Base-by-base conservation (phyloP, 2,888 invertebrate genomes). In the Piscicola geometra region DNA sequence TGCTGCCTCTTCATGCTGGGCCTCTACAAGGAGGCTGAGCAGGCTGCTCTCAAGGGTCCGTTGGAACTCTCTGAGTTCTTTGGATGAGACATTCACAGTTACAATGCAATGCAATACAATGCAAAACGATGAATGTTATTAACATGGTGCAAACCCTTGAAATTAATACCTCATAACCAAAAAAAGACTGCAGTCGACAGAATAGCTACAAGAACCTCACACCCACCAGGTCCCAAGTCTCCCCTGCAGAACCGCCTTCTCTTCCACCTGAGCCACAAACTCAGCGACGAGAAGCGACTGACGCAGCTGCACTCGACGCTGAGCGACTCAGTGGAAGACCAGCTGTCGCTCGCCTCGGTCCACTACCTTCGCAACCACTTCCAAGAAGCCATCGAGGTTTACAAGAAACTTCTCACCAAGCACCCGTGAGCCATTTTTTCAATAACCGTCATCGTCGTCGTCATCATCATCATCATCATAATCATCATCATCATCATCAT, bases 381-480 rank as follows among this genome's bases (percentile, higher is more conserved):
- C 84, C 96, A 97, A 84, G 98, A 99, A 85, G 97, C 99, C 68
- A 96, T 98, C 78, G 97, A 98, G 85, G 94, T 98, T 79, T 99
- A 99, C 84, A 99, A 98, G 86, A 89, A 93, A 77, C 89, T 98
- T 75, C 88, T 98, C 21, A 86, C 94, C 32, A 93, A 94, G 81
- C 93, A 96, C 87, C 36, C 28, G 28, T 41, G n/a, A 28, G 25
- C 5, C 41, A 36, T 36, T 36, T 36, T 41, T 36, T 41, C 1
- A 35, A 32, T 33, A 2, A 5, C 1, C 9, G 35, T 0, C 35
- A 68, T 32, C n/a, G 3, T 30, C n/a, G n/a, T 25, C 25, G 1
- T 75, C 12, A 71, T 50, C 50, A 64, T 67, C 1, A 64, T n/a
- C n/a, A n/a, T n/a, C n/a, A n/a, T n/a, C n/a, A n/a, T n/a, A n/a